Evolutionary conservation across 2,113 vertebrate genomes (phyloP).

Genomic region (Apeltes quadracus): DNA sequence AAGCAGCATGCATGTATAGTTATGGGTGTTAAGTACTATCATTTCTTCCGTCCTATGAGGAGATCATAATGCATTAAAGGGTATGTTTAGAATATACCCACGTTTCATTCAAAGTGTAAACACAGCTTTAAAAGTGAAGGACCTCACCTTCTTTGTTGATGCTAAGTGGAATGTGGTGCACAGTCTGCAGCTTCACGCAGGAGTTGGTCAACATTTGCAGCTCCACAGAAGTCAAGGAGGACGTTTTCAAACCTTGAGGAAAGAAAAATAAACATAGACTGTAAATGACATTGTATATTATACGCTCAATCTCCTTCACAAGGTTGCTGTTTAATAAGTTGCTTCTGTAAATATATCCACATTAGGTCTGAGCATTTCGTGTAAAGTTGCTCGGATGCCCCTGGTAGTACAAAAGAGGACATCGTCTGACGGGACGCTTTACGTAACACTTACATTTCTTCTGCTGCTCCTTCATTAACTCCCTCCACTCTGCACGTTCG

Average conservation of each 20-base stretch:
- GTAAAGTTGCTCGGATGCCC: neutral
- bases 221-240: constrained; percentile 92
- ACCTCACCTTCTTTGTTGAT: constrained; percentile 92
- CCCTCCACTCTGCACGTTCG: constrained; percentile 95
- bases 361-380: neutral
- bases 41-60: neutral
- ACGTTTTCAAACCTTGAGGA: constrained; percentile 89
- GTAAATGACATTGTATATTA: neutral
- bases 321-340: neutral
- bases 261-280: neutral
- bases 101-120: neutral
- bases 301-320: neutral
- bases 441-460: constrained; percentile 90
- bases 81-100: too few relatives aligned
- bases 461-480: constrained; percentile 94
- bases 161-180: constrained; percentile 94
- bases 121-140: neutral
- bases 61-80: neutral
- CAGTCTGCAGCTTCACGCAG: constrained; percentile 96
- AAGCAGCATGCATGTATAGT: neutral
- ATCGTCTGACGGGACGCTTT: neutral
- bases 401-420: neutral
- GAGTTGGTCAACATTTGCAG: constrained; percentile 98
- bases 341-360: neutral
- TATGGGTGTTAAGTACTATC: neutral